Evolutionary conservation across 2,113 vertebrate genomes (phyloP), one percentile per base, ranked within the genome.

Genomic region (Rhadina sibilatrix): DNA sequence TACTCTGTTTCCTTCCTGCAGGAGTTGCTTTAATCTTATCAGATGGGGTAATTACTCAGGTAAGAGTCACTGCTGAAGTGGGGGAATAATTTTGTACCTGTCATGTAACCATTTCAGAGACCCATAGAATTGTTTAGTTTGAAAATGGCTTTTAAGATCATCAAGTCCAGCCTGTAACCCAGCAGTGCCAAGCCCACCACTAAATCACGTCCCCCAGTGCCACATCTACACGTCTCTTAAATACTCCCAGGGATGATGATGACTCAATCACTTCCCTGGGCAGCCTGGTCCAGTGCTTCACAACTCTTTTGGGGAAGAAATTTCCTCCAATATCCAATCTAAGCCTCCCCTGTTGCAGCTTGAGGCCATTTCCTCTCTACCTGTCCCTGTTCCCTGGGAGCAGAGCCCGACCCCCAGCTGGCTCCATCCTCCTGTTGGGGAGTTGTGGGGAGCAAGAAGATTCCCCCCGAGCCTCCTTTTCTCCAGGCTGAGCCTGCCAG

Each of bases 351-450:
- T 69, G 6, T 22, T 40, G 25, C 10, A 56, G 1, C 22, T 33
- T 56, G 31, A 42, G 31, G 22, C 28, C 8, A 16, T 69, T 61
- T 69, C 22, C 18, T 47, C 13, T 76, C 24, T 9, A 66, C 38
- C 28, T 53, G 20, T 65, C 46, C 24, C 18, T 47, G n/a, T 60
- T 40, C 12, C 7, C 9, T 59, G 38, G 28, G 24, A 75, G n/a
- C 35, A 54, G n/a, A 69, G n/a, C n/a, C n/a, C 0, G 4, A 47
- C 5, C 14, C 20, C 17, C 15, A 16, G 24, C n/a, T 42, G n/a
- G 38, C 46, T 83, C 12, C 54, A 35, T 10, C 17, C 35, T 54
- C 30, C 47, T 49, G 21, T 9, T 14, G n/a, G 20, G 46, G 28
- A 21, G 12, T 22, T 68, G 16, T 46, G 35, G 8, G 15, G 70